Evolutionary conservation across 2,888 invertebrate species (phyloP).

Genomic region (Cenopis cana): DNA sequence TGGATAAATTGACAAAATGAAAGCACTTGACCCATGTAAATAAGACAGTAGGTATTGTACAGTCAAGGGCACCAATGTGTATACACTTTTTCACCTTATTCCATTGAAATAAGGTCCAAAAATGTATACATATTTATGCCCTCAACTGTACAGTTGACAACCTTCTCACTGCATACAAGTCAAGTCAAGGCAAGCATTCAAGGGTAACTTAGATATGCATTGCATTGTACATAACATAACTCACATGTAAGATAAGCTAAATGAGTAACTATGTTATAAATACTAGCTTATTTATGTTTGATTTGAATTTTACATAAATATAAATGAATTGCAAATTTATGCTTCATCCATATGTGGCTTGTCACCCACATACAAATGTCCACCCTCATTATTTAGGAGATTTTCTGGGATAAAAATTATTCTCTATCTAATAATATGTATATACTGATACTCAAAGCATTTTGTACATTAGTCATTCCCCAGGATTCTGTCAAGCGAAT

Average conservation of each 20-base stretch:
- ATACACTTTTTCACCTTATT: too few relatives aligned
- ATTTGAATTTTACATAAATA: background rate
- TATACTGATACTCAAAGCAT: too few relatives aligned
- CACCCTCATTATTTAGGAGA: too few relatives aligned
- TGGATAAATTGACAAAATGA: slow-evolving; percentile 9
- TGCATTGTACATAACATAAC: slow-evolving; percentile 20
- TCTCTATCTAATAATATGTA: background rate
- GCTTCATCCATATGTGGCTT: background rate
- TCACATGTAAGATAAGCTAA: background rate
- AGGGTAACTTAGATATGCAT: slow-evolving; percentile 31
- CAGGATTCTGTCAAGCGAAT: background rate
- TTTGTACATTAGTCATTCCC: background rate
- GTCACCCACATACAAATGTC: too few relatives aligned
- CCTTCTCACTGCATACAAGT: slow-evolving; percentile 34
- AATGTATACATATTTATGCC: too few relatives aligned
- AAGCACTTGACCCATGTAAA: slow-evolving; percentile 23
- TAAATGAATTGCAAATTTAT: background rate
- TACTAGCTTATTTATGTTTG: background rate
- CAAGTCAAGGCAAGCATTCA: slow-evolving; percentile 40
- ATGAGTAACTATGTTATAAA: background rate
- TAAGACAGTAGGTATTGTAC: slow-evolving; percentile 18
- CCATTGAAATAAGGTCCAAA: too few relatives aligned
- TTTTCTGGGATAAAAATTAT: background rate
- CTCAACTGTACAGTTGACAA: slow-evolving; percentile 33
- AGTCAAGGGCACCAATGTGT: too few relatives aligned